These are phyloP conservation scores for Drosophila kurseongensis DNA, from an alignment of 1,140 invertebrate genomes.

Conservation along the genomic window DNA sequence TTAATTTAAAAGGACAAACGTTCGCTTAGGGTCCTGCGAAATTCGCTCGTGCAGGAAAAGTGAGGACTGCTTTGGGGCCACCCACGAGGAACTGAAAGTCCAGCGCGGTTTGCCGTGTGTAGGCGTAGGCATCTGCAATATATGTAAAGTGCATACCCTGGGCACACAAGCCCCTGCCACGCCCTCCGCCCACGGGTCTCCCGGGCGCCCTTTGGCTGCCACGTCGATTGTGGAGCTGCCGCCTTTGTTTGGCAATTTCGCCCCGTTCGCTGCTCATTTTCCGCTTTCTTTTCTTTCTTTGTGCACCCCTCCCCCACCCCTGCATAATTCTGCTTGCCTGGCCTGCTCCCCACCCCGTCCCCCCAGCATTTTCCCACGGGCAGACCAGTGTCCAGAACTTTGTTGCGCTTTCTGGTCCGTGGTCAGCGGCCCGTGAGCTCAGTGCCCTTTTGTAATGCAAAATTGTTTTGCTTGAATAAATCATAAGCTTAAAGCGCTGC, in stretches of 20 bases:
- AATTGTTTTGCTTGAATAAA: constrained; percentile 79
- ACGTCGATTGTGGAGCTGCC: constrained; percentile 27
- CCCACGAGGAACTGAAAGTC: not conserved
- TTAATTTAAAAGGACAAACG: not conserved
- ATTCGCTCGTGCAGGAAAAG: not conserved
- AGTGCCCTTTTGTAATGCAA: constrained; percentile 71
- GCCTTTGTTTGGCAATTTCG: constrained; percentile 71
- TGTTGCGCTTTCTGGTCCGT: constrained; percentile 65
- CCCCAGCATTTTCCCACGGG: not conserved
- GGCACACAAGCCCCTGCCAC: not conserved
- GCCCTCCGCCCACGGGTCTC: not conserved
- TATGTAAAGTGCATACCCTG: constrained; percentile 41
- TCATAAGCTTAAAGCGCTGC: constrained; percentile 58
- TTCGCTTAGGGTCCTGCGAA: not conserved
- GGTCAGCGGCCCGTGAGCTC: constrained; percentile 63
- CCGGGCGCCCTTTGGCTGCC: constrained; percentile 15
- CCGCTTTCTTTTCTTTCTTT: constrained; percentile 51
- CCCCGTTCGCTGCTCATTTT: constrained; percentile 67
- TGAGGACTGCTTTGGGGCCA: not conserved
- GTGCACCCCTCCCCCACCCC: constrained; percentile 32
- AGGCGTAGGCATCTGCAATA: constrained; percentile 25
- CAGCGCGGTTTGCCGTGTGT: constrained; percentile 18
- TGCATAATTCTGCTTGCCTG: constrained; percentile 52
- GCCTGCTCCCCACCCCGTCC: not conserved
- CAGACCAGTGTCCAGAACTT: constrained; percentile 37